Evolutionary conservation across 2,113 vertebrate genomes (phyloP), one percentile per base, ranked within the genome.

Genomic region (Austrofundulus limnaeus): DNA sequence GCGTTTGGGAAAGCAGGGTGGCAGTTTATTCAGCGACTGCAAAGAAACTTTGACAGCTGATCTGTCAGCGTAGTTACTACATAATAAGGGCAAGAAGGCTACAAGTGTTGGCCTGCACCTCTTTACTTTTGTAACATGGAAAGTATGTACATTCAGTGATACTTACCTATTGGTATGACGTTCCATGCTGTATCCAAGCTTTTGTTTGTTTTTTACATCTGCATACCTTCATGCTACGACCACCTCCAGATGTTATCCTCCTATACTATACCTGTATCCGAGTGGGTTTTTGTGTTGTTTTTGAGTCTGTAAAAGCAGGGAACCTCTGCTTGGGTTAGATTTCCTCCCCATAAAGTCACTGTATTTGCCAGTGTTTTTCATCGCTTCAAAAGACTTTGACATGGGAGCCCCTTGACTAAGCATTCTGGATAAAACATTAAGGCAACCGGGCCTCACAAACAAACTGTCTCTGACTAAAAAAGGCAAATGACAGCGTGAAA

Each of bases 161-260:
- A 16, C 17, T 41, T 23, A 49, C 28, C n/a, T 28, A 21, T 58
- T 68, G 37, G 51, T 42, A 20, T 58, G 45, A 76, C 67, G 70
- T 25, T 62, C 41, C 70, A 46, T 39, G 53, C 69, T 64, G 46
- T 28, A 15, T 72, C 56, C 48, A 70, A 70, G 50, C 56, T 52
- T 72, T 37, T 39, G 13, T 61, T 51, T 80, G 61, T 61, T 62
- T 48, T 61, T 38, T 52, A 58, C 24, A n/a, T 50, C 64, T 79
- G 63, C 61, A 75, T 86, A 81, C 75, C 59, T 61, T 81, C 59
- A 62, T 74, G 65, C 50, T 71, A 85, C 70, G 78, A 86, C 63
- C 65, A 62, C 69, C 78, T 84, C 82, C 68, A 87, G 84, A 84
- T 84, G 81, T 78, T 67, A 11, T 56, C 56, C 56, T 79, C 51